Evolutionary conservation across 2,113 vertebrate genomes (phyloP).

Genomic region (Taurulus bubalis): DNA sequence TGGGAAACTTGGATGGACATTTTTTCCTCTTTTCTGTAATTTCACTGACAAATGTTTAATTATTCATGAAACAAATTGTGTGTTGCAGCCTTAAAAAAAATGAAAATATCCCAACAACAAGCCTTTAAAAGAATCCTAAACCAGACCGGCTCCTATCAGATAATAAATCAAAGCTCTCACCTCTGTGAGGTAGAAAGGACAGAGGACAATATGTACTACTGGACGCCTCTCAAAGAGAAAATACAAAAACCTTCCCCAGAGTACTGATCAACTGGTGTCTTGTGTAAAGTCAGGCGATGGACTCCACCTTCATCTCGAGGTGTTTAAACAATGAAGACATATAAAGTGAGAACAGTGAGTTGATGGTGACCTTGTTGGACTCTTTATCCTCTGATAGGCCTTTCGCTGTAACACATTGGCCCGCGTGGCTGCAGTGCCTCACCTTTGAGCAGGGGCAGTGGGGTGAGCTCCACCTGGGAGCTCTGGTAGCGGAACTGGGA

Average conservation of each 20-base stretch:
- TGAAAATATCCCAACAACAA: not conserved
- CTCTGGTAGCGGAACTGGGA: slow-evolving; percentile 96
- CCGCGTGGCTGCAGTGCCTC: slow-evolving; percentile 38
- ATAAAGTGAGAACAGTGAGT: not conserved
- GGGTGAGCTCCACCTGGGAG: slow-evolving; percentile 93
- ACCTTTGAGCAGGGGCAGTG: slow-evolving; percentile 94
- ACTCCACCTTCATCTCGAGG: not conserved
- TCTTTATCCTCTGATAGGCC: not conserved
- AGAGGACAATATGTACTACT: slow-evolving; percentile 18
- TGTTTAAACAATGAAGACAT: not conserved
- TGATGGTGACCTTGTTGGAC: not conserved
- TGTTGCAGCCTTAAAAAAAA: not conserved
- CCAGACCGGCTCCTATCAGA: slow-evolving; percentile 5
- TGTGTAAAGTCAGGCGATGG: not conserved
- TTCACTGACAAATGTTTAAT: not conserved
- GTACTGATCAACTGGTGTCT: not conserved
- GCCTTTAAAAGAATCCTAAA: not conserved
- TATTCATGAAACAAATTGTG: not conserved
- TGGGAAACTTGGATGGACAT: not conserved
- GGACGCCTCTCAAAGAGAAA: slow-evolving; percentile 12
- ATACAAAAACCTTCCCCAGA: not conserved
- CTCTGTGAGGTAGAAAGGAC: slow-evolving; percentile 20
- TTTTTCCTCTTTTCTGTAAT: not conserved
- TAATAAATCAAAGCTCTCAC: slow-evolving; percentile 36
- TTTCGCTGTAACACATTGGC: not conserved